phyloP scores from a whole-genome alignment of 2,113 vertebrate species.

The Onychostruthus taczanowskii region DNA sequence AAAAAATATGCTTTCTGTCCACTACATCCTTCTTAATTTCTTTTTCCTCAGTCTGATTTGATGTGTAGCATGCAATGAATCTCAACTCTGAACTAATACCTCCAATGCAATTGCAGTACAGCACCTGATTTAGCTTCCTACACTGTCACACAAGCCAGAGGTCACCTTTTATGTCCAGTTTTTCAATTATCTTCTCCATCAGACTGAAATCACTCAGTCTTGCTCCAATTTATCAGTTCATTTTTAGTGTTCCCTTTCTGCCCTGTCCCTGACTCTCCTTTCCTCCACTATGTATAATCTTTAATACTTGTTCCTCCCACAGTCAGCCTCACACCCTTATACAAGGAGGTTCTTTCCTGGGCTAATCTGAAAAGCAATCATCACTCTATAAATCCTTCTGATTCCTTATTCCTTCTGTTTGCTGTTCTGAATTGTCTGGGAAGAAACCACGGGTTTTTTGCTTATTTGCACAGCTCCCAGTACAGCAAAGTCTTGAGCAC shows the following conservation, averaged over 20 bases:
- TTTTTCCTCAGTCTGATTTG: background rate
- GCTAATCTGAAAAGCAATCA: background rate
- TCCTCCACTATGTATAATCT: background rate
- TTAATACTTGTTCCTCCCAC: background rate
- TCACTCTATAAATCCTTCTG: background rate
- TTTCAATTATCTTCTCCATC: background rate
- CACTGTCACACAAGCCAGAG: background rate
- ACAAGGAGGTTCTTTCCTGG: background rate
- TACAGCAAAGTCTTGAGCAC: background rate
- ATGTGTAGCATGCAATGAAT: background rate
- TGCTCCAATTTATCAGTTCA: background rate
- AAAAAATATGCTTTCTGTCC: background rate
- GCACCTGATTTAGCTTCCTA: background rate
- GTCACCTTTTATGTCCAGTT: background rate
- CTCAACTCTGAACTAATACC: background rate
- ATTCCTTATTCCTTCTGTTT: background rate
- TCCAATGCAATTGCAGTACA: background rate
- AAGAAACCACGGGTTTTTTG: background rate
- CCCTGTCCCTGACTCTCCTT: background rate
- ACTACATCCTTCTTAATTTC: background rate
- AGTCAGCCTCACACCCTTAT: background rate
- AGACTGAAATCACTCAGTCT: background rate
- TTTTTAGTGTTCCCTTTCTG: background rate
- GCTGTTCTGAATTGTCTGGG: background rate
- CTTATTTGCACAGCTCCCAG: background rate